These are phyloP conservation scores for Climacteris rufus DNA, from an alignment of 2,113 vertebrate genomes.

Conservation along the genomic window DNA sequence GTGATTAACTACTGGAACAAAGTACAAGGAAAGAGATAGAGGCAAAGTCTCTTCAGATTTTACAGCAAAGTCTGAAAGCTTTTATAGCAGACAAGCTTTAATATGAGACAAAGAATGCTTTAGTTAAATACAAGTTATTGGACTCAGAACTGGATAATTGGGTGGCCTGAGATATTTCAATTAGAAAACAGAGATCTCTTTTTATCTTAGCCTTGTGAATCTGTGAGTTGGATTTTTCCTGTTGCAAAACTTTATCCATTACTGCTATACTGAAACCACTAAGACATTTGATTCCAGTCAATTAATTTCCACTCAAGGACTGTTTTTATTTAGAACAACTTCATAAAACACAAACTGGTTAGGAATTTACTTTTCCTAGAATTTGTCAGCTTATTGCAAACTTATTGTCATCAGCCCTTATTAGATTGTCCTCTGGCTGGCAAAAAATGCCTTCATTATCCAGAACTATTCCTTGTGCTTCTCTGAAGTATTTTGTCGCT, in stretches of 20 bases:
- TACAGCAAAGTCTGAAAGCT: neutral
- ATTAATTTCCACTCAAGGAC: neutral
- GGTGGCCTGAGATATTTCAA: neutral
- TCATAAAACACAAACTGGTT: neutral
- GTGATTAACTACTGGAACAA: constrained; percentile 5
- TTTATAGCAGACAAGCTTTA: constrained; percentile 1
- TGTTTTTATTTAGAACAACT: neutral
- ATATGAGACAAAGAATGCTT: constrained; percentile 30
- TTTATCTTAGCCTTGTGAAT: neutral
- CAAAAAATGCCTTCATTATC: neutral
- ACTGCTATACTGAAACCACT: rapidly evolving
- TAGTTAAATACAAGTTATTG: constrained; percentile 6
- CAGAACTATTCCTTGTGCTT: neutral
- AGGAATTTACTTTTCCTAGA: neutral
- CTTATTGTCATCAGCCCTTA: neutral
- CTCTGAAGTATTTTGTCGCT: neutral
- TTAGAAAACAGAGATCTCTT: neutral
- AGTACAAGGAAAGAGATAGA: constrained; percentile 12
- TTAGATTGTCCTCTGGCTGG: neutral
- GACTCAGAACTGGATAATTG: neutral
- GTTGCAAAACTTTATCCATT: neutral
- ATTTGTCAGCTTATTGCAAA: neutral
- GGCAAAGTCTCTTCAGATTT: constrained; percentile 25
- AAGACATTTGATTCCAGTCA: neutral
- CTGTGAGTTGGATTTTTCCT: neutral